Conservation (phyloP, 2,797 vertebrate species). For the Xenentodon cancila region DNA sequence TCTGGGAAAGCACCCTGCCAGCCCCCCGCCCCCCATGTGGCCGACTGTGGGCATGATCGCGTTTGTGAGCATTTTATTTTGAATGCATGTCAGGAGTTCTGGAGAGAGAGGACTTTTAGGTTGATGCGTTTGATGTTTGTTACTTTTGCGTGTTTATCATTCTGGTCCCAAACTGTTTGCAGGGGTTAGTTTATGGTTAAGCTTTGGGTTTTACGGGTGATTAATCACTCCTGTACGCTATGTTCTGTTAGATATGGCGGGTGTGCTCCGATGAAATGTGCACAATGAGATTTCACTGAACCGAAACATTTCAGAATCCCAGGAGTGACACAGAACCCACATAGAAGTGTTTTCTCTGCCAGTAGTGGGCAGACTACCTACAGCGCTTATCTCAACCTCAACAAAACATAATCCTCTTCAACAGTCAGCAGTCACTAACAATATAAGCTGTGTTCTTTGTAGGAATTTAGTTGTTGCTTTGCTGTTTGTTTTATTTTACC, state of each 20-base stretch:
- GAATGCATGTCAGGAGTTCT: slow-evolving; percentile 15
- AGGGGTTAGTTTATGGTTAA: slow-evolving; percentile 6
- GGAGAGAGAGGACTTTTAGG: neutral
- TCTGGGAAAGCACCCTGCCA: slow-evolving; percentile 67
- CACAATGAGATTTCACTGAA: slow-evolving; percentile 20
- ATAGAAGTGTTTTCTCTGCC: slow-evolving; percentile 11
- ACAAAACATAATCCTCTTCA: slow-evolving; percentile 17
- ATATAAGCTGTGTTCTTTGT: slow-evolving; percentile 2
- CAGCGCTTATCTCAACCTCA: slow-evolving; percentile 16
- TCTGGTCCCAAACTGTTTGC: neutral
- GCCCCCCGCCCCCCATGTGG: slow-evolving; percentile 19
- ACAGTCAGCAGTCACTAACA: neutral
- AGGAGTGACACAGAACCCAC: slow-evolving; percentile 5
- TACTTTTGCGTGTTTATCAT: neutral
- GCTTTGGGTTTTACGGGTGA: neutral
- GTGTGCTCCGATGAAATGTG: slow-evolving; percentile 19
- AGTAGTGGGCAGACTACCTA: slow-evolving; percentile 23
- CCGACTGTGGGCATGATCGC: slow-evolving; percentile 35
- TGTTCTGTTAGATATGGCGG: neutral
- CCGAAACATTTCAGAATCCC: slow-evolving; percentile 20
- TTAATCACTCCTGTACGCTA: slow-evolving; percentile 9
- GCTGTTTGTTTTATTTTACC: neutral
- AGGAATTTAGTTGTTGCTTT: neutral
- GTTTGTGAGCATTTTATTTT: slow-evolving; percentile 21
- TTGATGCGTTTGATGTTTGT: neutral